Conservation (phyloP, 2,797 vertebrate genomes). For the Sebastolobus alascanus region DNA sequence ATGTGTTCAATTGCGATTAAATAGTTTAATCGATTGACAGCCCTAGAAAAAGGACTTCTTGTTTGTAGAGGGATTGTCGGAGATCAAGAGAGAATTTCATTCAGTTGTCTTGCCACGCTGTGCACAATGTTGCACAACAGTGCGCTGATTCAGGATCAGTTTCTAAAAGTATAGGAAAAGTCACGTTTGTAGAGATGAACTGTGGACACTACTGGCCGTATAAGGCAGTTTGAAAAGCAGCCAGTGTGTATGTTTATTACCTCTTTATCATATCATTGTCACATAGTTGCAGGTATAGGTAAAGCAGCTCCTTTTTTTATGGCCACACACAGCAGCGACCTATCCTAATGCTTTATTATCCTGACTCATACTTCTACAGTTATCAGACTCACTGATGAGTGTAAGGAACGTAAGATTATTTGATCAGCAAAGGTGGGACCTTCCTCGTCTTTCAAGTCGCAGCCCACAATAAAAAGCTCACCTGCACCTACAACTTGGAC, state of each 20-base stretch:
- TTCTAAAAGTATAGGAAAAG: background rate
- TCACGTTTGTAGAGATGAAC: background rate
- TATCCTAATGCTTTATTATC: background rate
- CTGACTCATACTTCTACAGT: conserved; percentile 3
- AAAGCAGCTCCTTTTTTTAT: conserved; percentile 17
- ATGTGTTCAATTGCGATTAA: too few relatives aligned
- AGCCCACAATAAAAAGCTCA: conserved; percentile 36
- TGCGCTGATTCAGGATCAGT: background rate
- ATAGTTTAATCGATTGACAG: too few relatives aligned
- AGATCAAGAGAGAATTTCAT: background rate
- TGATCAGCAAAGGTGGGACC: conserved; percentile 55
- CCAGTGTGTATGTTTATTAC: background rate
- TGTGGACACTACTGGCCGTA: background rate
- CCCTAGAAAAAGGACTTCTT: too few relatives aligned
- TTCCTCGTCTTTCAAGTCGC: background rate
- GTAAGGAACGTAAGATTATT: conserved; percentile 47
- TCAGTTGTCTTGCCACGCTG: background rate
- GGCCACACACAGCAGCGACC: background rate
- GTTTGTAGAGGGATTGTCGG: too few relatives aligned
- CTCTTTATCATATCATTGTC: background rate
- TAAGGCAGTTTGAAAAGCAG: background rate
- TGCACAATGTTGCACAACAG: background rate
- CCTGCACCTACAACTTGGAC: conserved; percentile 26
- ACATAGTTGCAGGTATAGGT: background rate
- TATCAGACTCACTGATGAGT: conserved; percentile 20